phyloP scores from a whole-genome alignment of 2,113 vertebrate species.

The Takifugu bimaculatus region DNA sequence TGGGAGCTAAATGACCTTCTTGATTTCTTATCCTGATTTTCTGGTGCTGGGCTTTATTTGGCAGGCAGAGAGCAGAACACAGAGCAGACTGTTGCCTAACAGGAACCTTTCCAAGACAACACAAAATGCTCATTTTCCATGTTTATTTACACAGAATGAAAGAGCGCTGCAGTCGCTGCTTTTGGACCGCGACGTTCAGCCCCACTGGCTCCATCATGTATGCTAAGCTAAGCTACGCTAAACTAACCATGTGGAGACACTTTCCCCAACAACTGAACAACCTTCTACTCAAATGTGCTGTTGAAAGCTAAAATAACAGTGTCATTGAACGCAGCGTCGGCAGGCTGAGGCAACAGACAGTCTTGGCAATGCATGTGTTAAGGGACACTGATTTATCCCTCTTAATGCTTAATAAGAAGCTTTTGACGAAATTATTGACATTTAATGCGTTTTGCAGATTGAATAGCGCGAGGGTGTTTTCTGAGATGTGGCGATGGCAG shows the following conservation, averaged over 20 bases:
- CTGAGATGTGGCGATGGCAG: not conserved
- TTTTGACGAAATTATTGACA: not conserved
- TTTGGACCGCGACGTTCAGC: not conserved
- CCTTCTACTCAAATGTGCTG: not conserved
- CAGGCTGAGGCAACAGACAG: too few relatives aligned
- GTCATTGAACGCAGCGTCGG: constrained; percentile 3
- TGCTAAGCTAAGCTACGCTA: constrained; percentile 23
- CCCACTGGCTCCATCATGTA: constrained; percentile 5
- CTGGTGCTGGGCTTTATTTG: not conserved
- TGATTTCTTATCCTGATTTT: not conserved
- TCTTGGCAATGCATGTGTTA: too few relatives aligned
- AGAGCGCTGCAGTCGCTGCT: not conserved
- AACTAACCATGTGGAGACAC: not conserved
- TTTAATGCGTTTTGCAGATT: too few relatives aligned
- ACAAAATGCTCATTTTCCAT: not conserved
- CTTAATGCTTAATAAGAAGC: not conserved
- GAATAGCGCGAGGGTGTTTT: not conserved
- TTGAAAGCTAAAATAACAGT: constrained; percentile 6
- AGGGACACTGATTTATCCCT: not conserved
- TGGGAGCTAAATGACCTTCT: not conserved
- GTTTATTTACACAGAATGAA: not conserved
- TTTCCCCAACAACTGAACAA: not conserved
- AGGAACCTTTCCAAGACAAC: not conserved
- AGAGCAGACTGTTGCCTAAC: not conserved
- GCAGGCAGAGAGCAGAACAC: not conserved